These are phyloP conservation scores for Chlorodrepanis virens DNA, from an alignment of 2,113 vertebrate species.

Conservation along the genomic window DNA sequence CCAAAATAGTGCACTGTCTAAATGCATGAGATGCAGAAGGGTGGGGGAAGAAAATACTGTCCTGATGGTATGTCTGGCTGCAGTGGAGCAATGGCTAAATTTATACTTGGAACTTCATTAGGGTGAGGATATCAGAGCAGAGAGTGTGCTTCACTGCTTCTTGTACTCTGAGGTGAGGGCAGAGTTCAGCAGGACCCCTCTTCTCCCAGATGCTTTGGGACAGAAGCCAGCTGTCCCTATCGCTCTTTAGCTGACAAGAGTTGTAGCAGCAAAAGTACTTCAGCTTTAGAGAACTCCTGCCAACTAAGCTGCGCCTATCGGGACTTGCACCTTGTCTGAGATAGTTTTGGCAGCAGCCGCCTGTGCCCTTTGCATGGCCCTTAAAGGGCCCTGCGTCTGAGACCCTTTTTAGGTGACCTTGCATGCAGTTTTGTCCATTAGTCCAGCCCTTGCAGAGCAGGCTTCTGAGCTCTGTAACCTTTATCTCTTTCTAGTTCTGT, in stretches of 20 bases:
- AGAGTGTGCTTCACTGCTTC: neutral
- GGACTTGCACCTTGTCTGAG: constrained; percentile 37
- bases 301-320: neutral
- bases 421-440: neutral
- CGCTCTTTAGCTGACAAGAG: neutral
- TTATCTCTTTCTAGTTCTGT: constrained; percentile 18
- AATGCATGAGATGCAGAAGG: neutral
- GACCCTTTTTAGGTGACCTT: neutral
- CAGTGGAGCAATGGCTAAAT: neutral
- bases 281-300: neutral
- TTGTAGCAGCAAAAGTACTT: neutral
- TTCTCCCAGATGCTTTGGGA: neutral
- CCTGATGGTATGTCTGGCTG: neutral
- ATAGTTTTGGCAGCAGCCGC: constrained; percentile 22
- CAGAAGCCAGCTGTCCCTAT: constrained; percentile 31
- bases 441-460: neutral
- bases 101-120: constrained; percentile 38
- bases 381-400: neutral
- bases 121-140: neutral
- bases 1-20: neutral
- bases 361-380: neutral
- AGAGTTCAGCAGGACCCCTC: constrained; percentile 13
- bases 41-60: neutral
- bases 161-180: neutral
- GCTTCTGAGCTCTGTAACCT: neutral